These are phyloP conservation scores for Choloepus hoffmanni DNA, from an alignment of 2,113 vertebrate species.

Conservation along the genomic window DNA sequence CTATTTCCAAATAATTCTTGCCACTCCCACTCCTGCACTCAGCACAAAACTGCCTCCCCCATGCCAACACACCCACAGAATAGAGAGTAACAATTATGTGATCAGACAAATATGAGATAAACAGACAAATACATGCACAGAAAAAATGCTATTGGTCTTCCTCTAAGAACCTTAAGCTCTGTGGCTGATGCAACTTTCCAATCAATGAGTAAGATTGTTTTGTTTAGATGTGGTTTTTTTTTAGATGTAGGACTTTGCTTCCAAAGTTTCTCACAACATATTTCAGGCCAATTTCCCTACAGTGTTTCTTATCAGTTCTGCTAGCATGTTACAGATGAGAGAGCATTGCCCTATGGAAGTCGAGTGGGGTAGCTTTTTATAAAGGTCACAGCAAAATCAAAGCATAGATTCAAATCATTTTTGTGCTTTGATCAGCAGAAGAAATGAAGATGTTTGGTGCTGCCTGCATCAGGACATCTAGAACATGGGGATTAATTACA, in stretches of 20 bases:
- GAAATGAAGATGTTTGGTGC: not conserved
- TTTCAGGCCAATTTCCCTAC: constrained; percentile 23
- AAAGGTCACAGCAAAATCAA: constrained; percentile 17
- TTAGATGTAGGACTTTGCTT: not conserved
- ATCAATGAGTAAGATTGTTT: not conserved
- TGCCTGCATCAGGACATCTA: not conserved
- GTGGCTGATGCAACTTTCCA: not conserved
- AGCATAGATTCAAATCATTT: not conserved
- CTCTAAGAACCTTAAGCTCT: not conserved
- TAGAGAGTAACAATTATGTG: not conserved
- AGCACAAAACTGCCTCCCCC: not conserved
- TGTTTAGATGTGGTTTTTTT: not conserved
- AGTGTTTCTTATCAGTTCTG: not conserved
- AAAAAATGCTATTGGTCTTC: not conserved
- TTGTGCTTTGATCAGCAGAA: not conserved
- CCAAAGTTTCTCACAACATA: not conserved
- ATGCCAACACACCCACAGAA: not conserved
- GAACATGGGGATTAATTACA: not conserved
- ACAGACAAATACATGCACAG: not conserved
- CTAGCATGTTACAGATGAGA: not conserved
- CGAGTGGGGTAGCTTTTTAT: not conserved
- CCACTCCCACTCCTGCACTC: not conserved
- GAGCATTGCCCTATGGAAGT: not conserved
- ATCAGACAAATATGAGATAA: not conserved
- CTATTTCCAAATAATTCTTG: not conserved